Base-by-base conservation (phyloP, 2,888 invertebrate species). In the Scaptomyza cyrtandrae region DNA sequence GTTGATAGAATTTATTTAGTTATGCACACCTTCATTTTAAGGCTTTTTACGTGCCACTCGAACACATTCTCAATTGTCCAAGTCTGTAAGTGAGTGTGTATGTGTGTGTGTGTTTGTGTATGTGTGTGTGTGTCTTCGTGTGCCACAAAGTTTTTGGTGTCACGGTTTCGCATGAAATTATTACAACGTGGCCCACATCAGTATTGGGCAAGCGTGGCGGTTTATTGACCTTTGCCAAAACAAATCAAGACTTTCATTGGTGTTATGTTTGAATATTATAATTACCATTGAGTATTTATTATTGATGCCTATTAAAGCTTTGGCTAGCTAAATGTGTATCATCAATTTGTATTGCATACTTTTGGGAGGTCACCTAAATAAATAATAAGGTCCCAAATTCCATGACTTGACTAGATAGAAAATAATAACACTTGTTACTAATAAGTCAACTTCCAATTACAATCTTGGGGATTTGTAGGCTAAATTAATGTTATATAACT, bases 1-100 rank as follows among this genome's bases (percentile, higher is more conserved):
- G 75, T 67, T 88, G 85, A 86, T 86, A 84, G 85, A 85, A 85
- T 85, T 86, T 88, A 86, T 77, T 85, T 88, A 80, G 88, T 85
- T 85, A 88, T 88, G 85, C 88, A 86, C 86, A 85, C 85, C 85
- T 85, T 88, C 76, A 74, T 88, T 85, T 77, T 76, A 76, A 87
- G 88, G 77, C 73, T 65, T 79, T 87, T 76, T 82, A 87, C 87
- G 88, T 83, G 88, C 75, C 58, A 71, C 82, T 80, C 71, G 82
- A 87, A 75, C 73, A 71, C 72, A 72, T 57, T 71, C 69, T 65
- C 69, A 75, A 75, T 59, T 75, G 75, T 58, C 39, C 55, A 24
- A 44, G 37, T 45, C 29, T 52, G 39, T 46, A 39, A 11, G 14
- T 11, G 14, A 31, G 29, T 31, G 27, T 52, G 37, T 37, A 27